phyloP scores from a whole-genome alignment of 64 coral and sea anemone species.

The Cladopsammia gracilis region DNA sequence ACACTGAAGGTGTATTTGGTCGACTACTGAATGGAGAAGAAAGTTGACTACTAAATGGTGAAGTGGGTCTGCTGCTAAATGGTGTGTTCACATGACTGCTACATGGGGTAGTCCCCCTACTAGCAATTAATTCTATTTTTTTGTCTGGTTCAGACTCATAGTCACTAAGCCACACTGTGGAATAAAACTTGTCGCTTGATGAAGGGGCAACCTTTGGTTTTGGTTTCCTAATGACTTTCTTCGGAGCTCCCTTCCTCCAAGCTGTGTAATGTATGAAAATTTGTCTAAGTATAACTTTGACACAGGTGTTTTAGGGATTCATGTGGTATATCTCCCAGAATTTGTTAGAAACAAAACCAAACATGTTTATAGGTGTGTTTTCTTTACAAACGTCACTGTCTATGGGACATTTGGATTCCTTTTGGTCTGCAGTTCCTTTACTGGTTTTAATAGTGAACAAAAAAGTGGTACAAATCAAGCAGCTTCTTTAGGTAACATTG shows the following conservation, averaged over 20 bases:
- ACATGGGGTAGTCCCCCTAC: slow-evolving; percentile 78
- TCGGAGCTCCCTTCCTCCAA: slow-evolving; percentile 75
- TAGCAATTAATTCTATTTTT: slow-evolving; percentile 88
- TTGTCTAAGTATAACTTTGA: slow-evolving; percentile 30
- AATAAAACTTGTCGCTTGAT: slow-evolving; percentile 96
- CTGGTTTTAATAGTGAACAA: too few relatives aligned
- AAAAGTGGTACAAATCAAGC: too few relatives aligned
- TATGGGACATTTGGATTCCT: too few relatives aligned
- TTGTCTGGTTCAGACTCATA: slow-evolving; percentile 96
- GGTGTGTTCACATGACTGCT: slow-evolving; percentile 87
- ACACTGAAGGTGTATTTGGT: slow-evolving; percentile 74
- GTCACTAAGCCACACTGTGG: slow-evolving; percentile 99
- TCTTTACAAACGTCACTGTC: too few relatives aligned
- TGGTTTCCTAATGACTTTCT: slow-evolving; percentile 87
- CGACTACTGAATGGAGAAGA: slow-evolving; percentile 88
- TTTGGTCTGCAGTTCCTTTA: too few relatives aligned
- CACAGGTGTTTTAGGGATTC: too few relatives aligned
- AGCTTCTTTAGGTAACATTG: neutral
- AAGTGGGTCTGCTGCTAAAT: slow-evolving; percentile 80
- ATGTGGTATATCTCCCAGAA: too few relatives aligned
- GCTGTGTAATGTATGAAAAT: slow-evolving; percentile 78
- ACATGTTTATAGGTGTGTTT: too few relatives aligned
- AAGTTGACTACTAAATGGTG: slow-evolving; percentile 80
- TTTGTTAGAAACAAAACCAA: too few relatives aligned
- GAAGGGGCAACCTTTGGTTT: slow-evolving; percentile 89